Percentiles rank a stretch among this genome's conserved stretches.
Evolutionary conservation across 37 sponge, comb jelly and placozoan genomes (phyloP).

Genomic region (Oopsacas minuta): DNA sequence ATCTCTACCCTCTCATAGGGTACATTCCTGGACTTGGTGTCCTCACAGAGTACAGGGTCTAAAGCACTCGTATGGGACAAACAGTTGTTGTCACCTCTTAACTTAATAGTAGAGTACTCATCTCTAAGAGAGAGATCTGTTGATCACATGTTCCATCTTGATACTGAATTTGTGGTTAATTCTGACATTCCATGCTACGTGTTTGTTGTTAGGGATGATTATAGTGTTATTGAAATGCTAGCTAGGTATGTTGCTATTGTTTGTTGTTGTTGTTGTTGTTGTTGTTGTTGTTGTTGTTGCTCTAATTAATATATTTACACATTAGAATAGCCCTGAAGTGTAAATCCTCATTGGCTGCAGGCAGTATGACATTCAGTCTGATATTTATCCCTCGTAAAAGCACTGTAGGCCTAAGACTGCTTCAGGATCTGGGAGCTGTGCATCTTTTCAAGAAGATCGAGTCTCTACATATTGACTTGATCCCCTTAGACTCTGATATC

Average conservation of each 20-base stretch:
- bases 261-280: not conserved
- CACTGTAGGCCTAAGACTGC: not conserved
- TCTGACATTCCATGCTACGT: not conserved
- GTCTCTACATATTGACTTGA: slow-evolving; percentile 60
- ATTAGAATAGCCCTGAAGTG: not conserved
- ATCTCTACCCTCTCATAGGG: not conserved
- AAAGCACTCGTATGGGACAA: slow-evolving; percentile 24
- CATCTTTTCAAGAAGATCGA: slow-evolving; percentile 38
- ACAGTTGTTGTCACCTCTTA: slow-evolving; percentile 18
- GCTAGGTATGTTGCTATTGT: not conserved
- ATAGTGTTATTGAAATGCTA: not conserved
- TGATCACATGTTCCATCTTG: slow-evolving; percentile 48
- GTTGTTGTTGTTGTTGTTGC: not conserved
- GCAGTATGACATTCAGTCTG: not conserved
- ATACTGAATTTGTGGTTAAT: not conserved
- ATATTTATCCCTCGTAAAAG: not conserved
- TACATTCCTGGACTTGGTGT: slow-evolving; percentile 9
- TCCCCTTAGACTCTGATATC: slow-evolving; percentile 77
- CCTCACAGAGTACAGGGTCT: slow-evolving; percentile 5
- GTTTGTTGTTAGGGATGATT: not conserved
- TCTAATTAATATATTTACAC: not conserved
- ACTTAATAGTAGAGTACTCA: slow-evolving; percentile 17
- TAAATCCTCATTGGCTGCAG: not conserved
- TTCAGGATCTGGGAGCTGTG: slow-evolving; percentile 29
- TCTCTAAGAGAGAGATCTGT: slow-evolving; percentile 38